phyloP scores from a whole-genome alignment of 2,888 invertebrate genomes.

The Phasia obesa region DNA sequence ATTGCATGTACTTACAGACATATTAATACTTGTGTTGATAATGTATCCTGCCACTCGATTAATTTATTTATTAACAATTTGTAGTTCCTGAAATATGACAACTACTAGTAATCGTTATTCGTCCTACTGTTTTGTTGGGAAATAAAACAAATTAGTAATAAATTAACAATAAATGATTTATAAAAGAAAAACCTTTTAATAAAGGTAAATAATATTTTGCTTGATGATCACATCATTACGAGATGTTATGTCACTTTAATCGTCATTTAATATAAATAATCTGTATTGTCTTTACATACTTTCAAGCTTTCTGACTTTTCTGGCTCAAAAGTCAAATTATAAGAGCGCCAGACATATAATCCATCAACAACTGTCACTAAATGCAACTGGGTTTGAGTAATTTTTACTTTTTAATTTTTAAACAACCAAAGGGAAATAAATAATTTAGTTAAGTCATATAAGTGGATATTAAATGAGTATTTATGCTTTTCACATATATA shows the following conservation, averaged over 20 bases:
- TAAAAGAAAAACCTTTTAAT: no score
- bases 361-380: conserved; percentile 61
- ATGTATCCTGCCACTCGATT: conserved; percentile 23
- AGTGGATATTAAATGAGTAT: no score
- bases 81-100: conserved; percentile 32
- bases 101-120: no score
- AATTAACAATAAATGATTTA: background rate
- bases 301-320: background rate
- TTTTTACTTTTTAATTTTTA: conserved; percentile 2
- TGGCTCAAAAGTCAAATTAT: no score
- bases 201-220: no score
- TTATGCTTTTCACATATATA: no score
- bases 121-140: background rate
- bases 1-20: background rate
- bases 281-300: background rate
- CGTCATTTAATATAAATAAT: conserved; percentile 33
- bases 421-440: conserved; percentile 27
- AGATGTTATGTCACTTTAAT: conserved; percentile 35
- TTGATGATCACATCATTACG: no score
- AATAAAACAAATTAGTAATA: background rate
- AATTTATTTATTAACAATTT: conserved; percentile 55
- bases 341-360: conserved; percentile 40
- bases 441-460: conserved; percentile 35
- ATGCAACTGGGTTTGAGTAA: conserved; percentile 46
- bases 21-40: conserved; percentile 12